Conservation (phyloP, 1,140 invertebrate genomes). For the Babylonia areolata region DNA sequence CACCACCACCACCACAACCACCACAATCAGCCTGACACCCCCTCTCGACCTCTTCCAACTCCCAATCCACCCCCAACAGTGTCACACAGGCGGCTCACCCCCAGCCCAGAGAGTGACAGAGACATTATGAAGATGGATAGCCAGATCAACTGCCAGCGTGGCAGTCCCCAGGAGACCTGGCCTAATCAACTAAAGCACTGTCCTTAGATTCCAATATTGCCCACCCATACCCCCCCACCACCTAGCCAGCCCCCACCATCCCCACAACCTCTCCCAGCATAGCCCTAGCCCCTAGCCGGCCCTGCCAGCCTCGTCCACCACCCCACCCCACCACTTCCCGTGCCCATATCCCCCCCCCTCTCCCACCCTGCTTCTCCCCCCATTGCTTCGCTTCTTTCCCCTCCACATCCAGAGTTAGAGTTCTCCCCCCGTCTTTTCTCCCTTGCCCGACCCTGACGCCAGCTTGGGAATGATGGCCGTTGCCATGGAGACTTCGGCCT, state of each 20-base stretch:
- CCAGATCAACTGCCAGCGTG: constrained; percentile 25
- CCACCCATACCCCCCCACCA: no score
- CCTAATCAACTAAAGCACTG: constrained; percentile 35
- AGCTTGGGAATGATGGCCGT: not conserved
- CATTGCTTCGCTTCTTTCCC: not conserved
- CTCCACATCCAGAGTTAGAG: not conserved
- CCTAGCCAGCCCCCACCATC: no score
- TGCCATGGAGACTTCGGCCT: constrained; percentile 5
- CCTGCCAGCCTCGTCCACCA: no score
- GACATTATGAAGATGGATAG: constrained; percentile 38
- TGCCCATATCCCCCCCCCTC: no score
- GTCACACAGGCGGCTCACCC: not conserved
- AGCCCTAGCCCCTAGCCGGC: no score
- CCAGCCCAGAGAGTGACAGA: constrained; percentile 4
- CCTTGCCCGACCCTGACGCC: not conserved
- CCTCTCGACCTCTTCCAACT: not conserved
- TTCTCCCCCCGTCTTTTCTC: no score
- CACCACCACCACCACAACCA: no score
- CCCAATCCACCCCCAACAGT: not conserved
- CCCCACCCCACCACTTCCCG: no score
- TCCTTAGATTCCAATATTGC: constrained; percentile 30
- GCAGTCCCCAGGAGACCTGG: not conserved
- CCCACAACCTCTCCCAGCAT: no score
- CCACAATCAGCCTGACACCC: no score
- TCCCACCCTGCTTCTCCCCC: not conserved